Evolutionary conservation across 2,797 vertebrate species (phyloP), one percentile per base, ranked within the genome.

Genomic region (Poeciliopsis infans): DNA sequence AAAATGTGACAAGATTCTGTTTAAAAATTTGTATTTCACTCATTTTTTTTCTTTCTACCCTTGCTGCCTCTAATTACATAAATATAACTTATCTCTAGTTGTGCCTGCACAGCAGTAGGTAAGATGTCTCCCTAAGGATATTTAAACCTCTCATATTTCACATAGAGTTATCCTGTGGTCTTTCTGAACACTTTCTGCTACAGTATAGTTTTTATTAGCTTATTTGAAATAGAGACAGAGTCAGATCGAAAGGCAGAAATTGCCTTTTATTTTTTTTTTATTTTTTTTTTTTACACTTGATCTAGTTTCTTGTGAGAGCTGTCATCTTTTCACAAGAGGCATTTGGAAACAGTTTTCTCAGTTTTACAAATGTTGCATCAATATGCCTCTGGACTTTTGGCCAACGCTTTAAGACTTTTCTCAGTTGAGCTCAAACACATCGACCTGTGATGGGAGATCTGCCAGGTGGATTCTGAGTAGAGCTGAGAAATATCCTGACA

Each of bases 401-500:
- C 76, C 41, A 39, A 36, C 72, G 86, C 85, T 82, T 72, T 59
- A 79, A 84, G 80, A 85, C 79, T 89, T 94, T 94, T 94, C 83
- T 78, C 93, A 94, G 71, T 80, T 73, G 74, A 76, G 66, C 77
- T 92, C 84, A 75, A 93, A 93, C 86, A 88, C 87, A 80, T 66
- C 85, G 74, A 74, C 66, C 69, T 88, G 83, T 87, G 88, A 94
- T 89, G 87, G 87, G 94, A 92, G 76, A 83, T 77, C 87, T 89
- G 92, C 93, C 92, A 92, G 76, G 92, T 95, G 93, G 88, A 89
- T 87, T 92, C 80, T 83, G 88, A 87, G 83, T 71, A 69, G 57
- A 78, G 78, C 87, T 85, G 94, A 84, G 90, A 95, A 93, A 95
- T 94, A 92, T 94, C 89, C 81, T 91, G 89, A 95, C 94, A 95